phyloP scores from a whole-genome alignment of 2,797 vertebrate genomes.

The Pipistrellus nathusii region DNA sequence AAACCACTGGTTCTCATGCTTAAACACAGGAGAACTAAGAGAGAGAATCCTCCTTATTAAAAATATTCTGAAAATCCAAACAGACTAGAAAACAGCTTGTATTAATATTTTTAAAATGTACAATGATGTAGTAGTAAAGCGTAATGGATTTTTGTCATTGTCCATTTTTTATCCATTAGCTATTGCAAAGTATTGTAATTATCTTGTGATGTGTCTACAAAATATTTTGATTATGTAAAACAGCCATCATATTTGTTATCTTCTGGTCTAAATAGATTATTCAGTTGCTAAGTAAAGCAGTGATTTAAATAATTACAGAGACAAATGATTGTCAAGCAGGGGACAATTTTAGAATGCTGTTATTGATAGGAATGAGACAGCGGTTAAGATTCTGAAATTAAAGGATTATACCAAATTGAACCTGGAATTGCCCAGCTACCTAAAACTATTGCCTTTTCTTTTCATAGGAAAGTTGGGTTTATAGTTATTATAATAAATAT shows the following conservation, averaged over 20 bases:
- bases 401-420: neutral
- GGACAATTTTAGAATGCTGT: neutral
- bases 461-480: neutral
- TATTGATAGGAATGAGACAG: constrained; percentile 12
- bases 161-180: neutral
- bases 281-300: constrained; percentile 28
- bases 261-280: constrained; percentile 36
- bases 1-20: neutral
- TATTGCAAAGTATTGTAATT: neutral
- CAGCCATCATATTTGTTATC: neutral
- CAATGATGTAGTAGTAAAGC: neutral
- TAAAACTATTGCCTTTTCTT: neutral
- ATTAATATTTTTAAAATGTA: constrained; percentile 4
- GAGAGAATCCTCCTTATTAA: neutral
- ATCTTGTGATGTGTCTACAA: neutral
- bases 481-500: constrained; percentile 22
- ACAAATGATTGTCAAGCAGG: neutral
- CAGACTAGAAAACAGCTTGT: neutral
- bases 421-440: neutral
- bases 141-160: neutral
- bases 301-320: constrained; percentile 29
- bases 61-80: neutral
- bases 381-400: neutral
- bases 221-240: constrained; percentile 15
- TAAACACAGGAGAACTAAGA: neutral